These are phyloP conservation scores for Neotoma lepida DNA, from an alignment of 2,113 vertebrate species.

Conservation along the genomic window DNA sequence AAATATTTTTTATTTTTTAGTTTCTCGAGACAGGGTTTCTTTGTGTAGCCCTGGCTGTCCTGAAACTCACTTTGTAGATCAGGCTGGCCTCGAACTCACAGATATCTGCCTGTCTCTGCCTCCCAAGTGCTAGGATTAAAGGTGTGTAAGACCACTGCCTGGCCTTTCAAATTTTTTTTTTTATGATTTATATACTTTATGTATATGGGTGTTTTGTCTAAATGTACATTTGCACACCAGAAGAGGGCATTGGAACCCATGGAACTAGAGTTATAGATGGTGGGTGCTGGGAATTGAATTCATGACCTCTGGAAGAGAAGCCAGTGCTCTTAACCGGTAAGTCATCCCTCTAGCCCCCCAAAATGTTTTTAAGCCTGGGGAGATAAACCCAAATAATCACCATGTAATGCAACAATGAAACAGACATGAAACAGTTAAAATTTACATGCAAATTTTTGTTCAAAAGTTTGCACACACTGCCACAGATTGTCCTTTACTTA, in stretches of 20 bases:
- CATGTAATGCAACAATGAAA: background rate
- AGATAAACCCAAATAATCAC: background rate
- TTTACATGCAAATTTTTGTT: background rate
- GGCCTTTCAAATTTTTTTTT: background rate
- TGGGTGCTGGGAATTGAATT: background rate
- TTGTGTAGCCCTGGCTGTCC: background rate
- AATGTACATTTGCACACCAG: background rate
- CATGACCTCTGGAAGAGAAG: background rate
- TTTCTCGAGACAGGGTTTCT: background rate
- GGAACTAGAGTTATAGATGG: too few species aligned
- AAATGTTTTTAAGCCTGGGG: background rate
- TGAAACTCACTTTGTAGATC: background rate
- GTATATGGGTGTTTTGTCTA: background rate
- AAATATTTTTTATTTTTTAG: background rate
- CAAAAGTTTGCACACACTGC: background rate
- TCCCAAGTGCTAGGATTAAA: background rate
- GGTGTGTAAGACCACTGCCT: background rate
- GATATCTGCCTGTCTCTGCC: background rate
- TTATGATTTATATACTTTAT: background rate
- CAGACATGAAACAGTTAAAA: background rate
- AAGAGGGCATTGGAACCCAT: too few species aligned
- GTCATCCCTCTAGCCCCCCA: background rate
- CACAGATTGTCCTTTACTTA: background rate
- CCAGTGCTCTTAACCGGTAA: background rate
- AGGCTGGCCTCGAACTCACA: background rate